phyloP scores from a whole-genome alignment of 2,797 vertebrate species.

The Argentina silus region DNA sequence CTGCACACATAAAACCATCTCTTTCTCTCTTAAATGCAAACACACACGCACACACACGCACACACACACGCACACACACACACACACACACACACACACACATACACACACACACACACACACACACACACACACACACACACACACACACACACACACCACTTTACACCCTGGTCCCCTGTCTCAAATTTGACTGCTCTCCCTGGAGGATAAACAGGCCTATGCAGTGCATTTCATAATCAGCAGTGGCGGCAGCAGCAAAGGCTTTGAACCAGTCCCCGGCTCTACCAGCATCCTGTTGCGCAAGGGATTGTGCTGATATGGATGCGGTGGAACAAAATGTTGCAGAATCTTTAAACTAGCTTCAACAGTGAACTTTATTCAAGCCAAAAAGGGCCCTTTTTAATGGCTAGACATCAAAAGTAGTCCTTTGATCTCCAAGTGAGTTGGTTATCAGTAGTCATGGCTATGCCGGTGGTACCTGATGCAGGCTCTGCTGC shows the following conservation, averaged over 20 bases:
- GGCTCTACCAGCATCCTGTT: conserved; percentile 17
- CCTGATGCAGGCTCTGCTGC: conserved; percentile 11
- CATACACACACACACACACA: no score
- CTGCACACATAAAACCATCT: no score
- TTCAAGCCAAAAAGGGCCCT: conserved; percentile 17
- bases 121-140: no score
- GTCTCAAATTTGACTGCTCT: neutral
- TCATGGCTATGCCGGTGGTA: neutral
- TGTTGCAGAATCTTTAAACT: conserved; percentile 11
- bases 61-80: no score
- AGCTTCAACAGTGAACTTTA: conserved; percentile 13
- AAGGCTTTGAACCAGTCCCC: conserved; percentile 2
- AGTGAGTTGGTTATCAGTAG: neutral
- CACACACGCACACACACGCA: no score
- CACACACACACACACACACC: no score
- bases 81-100: no score
- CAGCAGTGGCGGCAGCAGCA: conserved; percentile 15
- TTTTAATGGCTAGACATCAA: conserved; percentile 54
- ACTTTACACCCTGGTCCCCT: neutral
- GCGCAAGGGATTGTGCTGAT: conserved; percentile 14
- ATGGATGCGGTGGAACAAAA: conserved; percentile 31
- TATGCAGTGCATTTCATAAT: conserved; percentile 34
- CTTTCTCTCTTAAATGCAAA: no score
- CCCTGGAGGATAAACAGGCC: conserved; percentile 20
- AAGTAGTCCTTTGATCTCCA: conserved; percentile 8